A percentile compares a stretch with the other conserved stretches of the same genome.
Conservation (phyloP, 2,888 invertebrate genomes). For the Crematogaster levior region DNA sequence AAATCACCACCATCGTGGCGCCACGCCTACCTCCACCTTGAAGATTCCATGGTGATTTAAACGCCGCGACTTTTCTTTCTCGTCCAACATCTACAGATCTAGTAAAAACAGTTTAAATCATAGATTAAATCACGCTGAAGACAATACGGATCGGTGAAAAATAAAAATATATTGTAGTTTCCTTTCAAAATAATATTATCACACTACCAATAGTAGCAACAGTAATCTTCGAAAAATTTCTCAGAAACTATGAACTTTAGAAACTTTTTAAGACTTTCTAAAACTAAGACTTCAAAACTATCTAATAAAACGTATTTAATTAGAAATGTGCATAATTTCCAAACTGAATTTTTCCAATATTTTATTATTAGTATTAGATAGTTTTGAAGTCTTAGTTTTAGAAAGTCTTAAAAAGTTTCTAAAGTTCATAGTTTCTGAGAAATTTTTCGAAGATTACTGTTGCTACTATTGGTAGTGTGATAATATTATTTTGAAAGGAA, state of each 20-base stretch:
- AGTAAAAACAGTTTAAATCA: not conserved
- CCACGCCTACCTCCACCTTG: conserved; percentile 43
- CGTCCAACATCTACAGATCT: not conserved
- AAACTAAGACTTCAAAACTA: too few species aligned
- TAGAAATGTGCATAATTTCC: too few species aligned
- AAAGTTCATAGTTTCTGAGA: too few species aligned
- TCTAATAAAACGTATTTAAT: too few species aligned
- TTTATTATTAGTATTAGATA: too few species aligned
- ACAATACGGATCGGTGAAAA: not conserved
- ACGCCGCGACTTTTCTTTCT: conserved; percentile 30
- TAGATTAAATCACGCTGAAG: not conserved
- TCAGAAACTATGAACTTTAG: too few species aligned
- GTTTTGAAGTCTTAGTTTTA: too few species aligned
- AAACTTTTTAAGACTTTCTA: not conserved
- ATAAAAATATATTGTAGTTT: not conserved
- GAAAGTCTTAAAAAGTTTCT: not conserved
- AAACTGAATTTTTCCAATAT: too few species aligned
- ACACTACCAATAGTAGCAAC: not conserved
- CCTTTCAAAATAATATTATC: not conserved
- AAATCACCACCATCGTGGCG: conserved; percentile 30
- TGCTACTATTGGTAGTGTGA: not conserved
- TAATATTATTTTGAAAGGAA: not conserved
- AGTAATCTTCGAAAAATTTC: not conserved
- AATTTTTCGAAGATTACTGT: not conserved
- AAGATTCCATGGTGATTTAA: conserved; percentile 43